phyloP scores from a whole-genome alignment of 2,888 invertebrate genomes.

The Orthosia cruda region DNA sequence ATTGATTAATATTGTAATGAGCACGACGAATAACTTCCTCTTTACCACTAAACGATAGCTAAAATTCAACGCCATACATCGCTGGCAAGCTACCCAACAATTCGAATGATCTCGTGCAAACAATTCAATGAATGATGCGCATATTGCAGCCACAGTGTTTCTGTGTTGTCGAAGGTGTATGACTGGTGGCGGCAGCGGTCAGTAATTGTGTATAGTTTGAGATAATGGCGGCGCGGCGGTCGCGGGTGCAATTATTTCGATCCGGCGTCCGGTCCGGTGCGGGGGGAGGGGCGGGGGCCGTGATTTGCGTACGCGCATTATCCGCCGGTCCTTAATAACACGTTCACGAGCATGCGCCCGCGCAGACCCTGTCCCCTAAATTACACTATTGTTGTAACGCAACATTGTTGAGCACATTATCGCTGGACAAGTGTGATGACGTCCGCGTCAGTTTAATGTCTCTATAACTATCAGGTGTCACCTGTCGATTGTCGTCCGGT shows the following conservation, averaged over 20 bases:
- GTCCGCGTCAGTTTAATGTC: constrained; percentile 25
- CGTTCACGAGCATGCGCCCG: constrained; percentile 61
- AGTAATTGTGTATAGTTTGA: constrained; percentile 88
- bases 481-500: background rate
- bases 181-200: constrained; percentile 72
- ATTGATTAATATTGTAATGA: constrained; percentile 91
- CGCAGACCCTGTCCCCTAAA: constrained; percentile 69
- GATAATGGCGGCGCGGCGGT: constrained; percentile 82
- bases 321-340: constrained; percentile 74
- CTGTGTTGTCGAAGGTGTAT: background rate
- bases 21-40: constrained; percentile 78
- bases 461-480: constrained; percentile 29
- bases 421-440: constrained; percentile 18
- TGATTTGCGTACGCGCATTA: constrained; percentile 86
- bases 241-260: constrained; percentile 87
- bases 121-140: constrained; percentile 35
- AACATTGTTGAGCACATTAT: constrained; percentile 25
- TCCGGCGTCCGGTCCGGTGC: constrained; percentile 74
- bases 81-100: background rate
- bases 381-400: constrained; percentile 68
- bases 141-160: background rate
- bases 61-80: constrained; percentile 20
- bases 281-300: constrained; percentile 70
- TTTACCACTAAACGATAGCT: constrained; percentile 59
- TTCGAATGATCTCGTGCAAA: background rate